phyloP scores from a whole-genome alignment of 2,113 vertebrate species.

The Gnathonemus echidnorhynchus region DNA sequence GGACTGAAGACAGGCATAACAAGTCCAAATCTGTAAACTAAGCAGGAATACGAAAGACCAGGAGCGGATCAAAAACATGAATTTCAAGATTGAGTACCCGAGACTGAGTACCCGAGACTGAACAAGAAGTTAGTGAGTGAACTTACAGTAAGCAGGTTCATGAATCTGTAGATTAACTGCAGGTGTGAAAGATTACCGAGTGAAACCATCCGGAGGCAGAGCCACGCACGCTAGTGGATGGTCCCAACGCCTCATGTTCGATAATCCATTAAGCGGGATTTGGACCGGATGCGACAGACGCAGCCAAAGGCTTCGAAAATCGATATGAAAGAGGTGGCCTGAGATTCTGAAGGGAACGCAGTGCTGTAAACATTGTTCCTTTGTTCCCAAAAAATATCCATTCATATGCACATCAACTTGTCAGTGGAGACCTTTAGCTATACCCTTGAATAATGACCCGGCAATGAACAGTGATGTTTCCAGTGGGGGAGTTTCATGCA shows the following conservation, averaged over 20 bases:
- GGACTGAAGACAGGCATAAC: neutral
- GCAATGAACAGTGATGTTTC: constrained; percentile 2
- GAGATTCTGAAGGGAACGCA: neutral
- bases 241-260: neutral
- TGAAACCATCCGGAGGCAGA: neutral
- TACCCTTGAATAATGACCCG: neutral
- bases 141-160: neutral
- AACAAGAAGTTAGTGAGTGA: neutral
- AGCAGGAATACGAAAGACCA: neutral
- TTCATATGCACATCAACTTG: neutral
- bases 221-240: neutral
- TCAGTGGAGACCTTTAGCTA: neutral
- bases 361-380: neutral
- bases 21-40: neutral
- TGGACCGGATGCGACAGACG: neutral
- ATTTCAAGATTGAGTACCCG: too few species aligned
- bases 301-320: neutral
- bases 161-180: neutral
- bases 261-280: neutral
- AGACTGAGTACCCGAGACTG: neutral
- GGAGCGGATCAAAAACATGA: neutral
- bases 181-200: neutral
- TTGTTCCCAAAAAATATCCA: neutral
- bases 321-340: neutral
- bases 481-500: neutral